Evolutionary conservation across 2,113 vertebrate species (phyloP).

Genomic region (Actenoides hombroni): DNA sequence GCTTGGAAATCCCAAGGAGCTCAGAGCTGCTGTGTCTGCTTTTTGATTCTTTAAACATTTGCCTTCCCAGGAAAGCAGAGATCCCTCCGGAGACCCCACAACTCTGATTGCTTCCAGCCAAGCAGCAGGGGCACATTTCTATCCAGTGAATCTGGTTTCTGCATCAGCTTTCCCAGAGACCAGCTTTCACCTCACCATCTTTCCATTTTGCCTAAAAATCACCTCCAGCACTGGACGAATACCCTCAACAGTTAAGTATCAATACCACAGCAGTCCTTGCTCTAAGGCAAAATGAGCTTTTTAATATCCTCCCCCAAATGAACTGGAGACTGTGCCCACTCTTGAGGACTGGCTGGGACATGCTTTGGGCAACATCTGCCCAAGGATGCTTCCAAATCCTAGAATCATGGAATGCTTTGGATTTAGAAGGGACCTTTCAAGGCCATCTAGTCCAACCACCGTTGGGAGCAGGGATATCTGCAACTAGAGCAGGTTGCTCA

Average conservation of each 20-base stretch:
- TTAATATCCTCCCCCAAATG: not conserved
- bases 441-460: not conserved
- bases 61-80: constrained; percentile 34
- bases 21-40: not conserved
- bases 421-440: not conserved
- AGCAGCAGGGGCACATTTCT: not conserved
- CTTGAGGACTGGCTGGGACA: not conserved
- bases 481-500: not conserved
- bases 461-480: not conserved
- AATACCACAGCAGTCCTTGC: not conserved
- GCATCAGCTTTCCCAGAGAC: constrained; percentile 1
- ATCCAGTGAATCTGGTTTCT: constrained; percentile 2
- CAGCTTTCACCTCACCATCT: not conserved
- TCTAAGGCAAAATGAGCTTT: not conserved
- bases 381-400: not conserved
- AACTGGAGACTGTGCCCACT: not conserved
- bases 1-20: not conserved
- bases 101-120: constrained; percentile 15
- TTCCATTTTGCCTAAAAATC: not conserved
- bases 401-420: not conserved
- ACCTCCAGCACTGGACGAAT: not conserved
- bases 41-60: not conserved
- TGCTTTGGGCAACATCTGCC: not conserved
- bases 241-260: not conserved
- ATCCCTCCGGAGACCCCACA: not conserved